Evolutionary conservation across 2,797 vertebrate species (phyloP), one percentile per base, ranked within the genome.

Genomic region (Sebastolobus altivelis): DNA sequence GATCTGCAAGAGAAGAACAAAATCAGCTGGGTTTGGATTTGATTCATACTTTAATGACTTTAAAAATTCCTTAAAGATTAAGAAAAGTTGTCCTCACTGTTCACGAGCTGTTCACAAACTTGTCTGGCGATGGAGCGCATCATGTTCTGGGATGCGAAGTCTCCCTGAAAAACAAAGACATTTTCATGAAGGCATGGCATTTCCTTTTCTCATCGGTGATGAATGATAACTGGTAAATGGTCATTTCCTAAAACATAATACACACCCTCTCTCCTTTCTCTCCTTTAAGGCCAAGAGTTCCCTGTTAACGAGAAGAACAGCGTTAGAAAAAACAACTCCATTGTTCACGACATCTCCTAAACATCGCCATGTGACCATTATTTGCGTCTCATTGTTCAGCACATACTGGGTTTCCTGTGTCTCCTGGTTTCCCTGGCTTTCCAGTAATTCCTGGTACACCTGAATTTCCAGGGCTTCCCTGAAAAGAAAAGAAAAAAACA

Each of bases 21-120:
- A 55, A 46, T 22, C 13, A 68, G 0, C 72, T 20, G n/a, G 22
- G 55, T 80, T 40, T 22, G 12, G 31, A 14, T 29, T 7, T 16
- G 10, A 63, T 54, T 65, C 4, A 5, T 22, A 22, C 8, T 54
- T 35, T 29, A 43, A 75, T 2, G 1, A 52, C 14, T 54, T n/a
- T 56, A 35, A 80, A 80, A 59, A 63, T 5, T 25, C 8, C 1
- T 4, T 18, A 9, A 58, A 33, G 33, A 31, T 27, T 18, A 18
- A 62, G 11, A 73, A 49, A 72, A 0, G 25, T 55, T 83, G 27
- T 4, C 69, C 96, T 98, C 95, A 99, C 99, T 96, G 90, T 96
- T 99, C 90, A 99, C 98, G 91, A 99, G 88, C 79, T 99, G 99
- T 92, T 99, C 99, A 82, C 99, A 99, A 85, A 99, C 99, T 98